Conservation (phyloP, 1,140 invertebrate species). For the Diabrotica undecimpunctata region DNA sequence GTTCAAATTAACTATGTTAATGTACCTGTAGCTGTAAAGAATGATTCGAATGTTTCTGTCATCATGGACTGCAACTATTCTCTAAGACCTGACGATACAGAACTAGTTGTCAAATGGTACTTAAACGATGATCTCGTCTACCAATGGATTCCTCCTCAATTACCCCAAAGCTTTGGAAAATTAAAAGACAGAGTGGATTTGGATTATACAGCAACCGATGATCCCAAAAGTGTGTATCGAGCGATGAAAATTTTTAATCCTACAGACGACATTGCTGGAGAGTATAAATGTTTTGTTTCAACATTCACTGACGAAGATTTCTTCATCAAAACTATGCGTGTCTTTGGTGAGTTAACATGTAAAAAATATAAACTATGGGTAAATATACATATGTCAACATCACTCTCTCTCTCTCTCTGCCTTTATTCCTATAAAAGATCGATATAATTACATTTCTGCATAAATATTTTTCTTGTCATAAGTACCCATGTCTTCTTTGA, state of each 20-base stretch:
- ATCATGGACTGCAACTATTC: constrained; percentile 66
- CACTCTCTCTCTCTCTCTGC: no score
- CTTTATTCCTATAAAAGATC: no score
- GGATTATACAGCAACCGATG: constrained; percentile 55
- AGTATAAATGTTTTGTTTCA: constrained; percentile 65
- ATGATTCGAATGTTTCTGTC: constrained; percentile 54
- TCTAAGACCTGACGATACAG: constrained; percentile 51
- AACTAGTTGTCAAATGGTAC: constrained; percentile 68
- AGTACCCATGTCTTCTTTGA: no score
- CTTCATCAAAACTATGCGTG: constrained; percentile 58
- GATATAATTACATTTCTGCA: no score
- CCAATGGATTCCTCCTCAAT: constrained; percentile 62
- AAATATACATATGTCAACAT: no score
- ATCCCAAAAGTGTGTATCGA: constrained; percentile 60
- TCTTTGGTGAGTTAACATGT: constrained; percentile 52
- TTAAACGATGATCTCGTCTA: constrained; percentile 61
- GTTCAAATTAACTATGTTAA: constrained; percentile 57
- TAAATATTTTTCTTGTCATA: no score
- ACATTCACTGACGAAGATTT: constrained; percentile 60
- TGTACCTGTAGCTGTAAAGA: constrained; percentile 57
- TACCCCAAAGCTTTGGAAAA: constrained; percentile 51
- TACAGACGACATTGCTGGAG: constrained; percentile 61
- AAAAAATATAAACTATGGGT: no score
- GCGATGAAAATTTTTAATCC: constrained; percentile 65
- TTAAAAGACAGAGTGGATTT: constrained; percentile 56